Conservation (phyloP, 2,113 vertebrate species). For the Ascaphus truei region DNA sequence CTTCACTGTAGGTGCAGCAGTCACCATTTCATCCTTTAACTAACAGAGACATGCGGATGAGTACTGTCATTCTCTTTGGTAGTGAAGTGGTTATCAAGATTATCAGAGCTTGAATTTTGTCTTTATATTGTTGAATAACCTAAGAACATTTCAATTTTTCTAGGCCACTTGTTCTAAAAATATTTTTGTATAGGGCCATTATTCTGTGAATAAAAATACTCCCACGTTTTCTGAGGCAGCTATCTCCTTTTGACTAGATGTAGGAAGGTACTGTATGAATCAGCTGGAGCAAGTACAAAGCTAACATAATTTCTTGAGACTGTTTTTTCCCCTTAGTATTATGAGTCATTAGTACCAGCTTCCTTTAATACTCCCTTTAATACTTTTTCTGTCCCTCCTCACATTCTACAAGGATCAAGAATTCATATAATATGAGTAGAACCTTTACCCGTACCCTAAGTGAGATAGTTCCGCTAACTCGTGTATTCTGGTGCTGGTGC, state of each 20-base stretch:
- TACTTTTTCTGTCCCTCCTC: neutral
- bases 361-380: conserved; percentile 34
- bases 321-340: conserved; percentile 47
- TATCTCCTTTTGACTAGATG: conserved; percentile 43
- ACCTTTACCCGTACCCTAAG: too few species aligned
- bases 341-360: conserved; percentile 60
- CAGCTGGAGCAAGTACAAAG: conserved; percentile 52
- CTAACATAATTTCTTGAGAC: conserved; percentile 50
- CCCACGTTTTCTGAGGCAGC: conserved; percentile 45
- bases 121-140: conserved; percentile 21
- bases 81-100: neutral
- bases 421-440: too few species aligned
- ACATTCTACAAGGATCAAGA: neutral
- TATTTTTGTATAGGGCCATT: conserved; percentile 40
- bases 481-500: too few species aligned
- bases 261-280: conserved; percentile 72
- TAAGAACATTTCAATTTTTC: conserved; percentile 31
- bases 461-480: too few species aligned
- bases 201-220: conserved; percentile 43
- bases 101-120: conserved; percentile 5
- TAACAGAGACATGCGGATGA: too few species aligned
- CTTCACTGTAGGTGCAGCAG: too few species aligned
- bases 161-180: conserved; percentile 42
- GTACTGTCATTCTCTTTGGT: too few species aligned
- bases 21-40: too few species aligned